A percentile compares a stretch with the other conserved stretches of the same genome.
phyloP scores from a whole-genome alignment of 2,888 invertebrate species.

The Sarcophaga subvicina region DNA sequence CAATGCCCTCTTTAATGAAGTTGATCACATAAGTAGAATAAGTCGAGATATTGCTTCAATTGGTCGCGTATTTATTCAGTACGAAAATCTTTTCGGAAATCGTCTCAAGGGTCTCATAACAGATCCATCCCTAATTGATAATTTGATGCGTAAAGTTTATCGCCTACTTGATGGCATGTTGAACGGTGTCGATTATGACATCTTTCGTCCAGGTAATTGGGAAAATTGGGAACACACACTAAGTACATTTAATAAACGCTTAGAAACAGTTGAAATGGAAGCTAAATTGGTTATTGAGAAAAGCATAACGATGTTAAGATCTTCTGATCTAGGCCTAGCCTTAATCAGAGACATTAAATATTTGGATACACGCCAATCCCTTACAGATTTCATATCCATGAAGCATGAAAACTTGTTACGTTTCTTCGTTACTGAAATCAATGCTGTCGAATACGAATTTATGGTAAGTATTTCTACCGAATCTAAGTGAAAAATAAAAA shows the following conservation, averaged over 20 bases:
- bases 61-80: conserved; percentile 91
- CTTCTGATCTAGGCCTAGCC: conserved; percentile 91
- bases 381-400: conserved; percentile 88
- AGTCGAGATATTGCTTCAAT: conserved; percentile 91
- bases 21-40: conserved; percentile 92
- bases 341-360: conserved; percentile 91
- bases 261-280: conserved; percentile 89
- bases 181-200: conserved; percentile 91
- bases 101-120: conserved; percentile 93
- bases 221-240: conserved; percentile 94
- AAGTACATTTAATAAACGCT: conserved; percentile 89
- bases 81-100: conserved; percentile 93
- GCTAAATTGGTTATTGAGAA: conserved; percentile 93
- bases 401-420: conserved; percentile 93
- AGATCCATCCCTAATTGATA: conserved; percentile 93
- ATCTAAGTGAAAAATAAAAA: not conserved
- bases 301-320: conserved; percentile 90
- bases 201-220: conserved; percentile 89
- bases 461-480: conserved; percentile 82
- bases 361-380: conserved; percentile 88
- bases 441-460: conserved; percentile 87
- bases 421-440: conserved; percentile 93
- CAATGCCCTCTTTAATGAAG: conserved; percentile 89
- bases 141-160: conserved; percentile 91
- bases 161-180: conserved; percentile 89